Evolutionary conservation across 2,888 invertebrate species (phyloP).

Genomic region (Sylvicola cinctus): DNA sequence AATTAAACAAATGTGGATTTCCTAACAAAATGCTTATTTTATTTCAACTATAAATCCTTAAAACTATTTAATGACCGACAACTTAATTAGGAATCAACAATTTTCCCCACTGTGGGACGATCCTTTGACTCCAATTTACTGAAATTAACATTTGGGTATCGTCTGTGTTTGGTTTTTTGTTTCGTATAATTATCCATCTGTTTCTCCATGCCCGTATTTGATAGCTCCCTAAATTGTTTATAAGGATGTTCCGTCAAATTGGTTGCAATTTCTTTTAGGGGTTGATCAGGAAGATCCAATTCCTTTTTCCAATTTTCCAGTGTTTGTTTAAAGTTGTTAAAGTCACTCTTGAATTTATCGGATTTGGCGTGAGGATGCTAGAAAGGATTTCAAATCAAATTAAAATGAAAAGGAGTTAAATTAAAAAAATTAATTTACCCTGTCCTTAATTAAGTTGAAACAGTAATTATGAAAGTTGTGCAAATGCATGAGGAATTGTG

Average conservation of each 20-base stretch:
- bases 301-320: slow-evolving; percentile 28
- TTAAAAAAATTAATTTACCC: slow-evolving; percentile 18
- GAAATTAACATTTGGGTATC: too few species aligned
- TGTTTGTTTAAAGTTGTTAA: slow-evolving; percentile 26
- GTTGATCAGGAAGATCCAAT: slow-evolving; percentile 23
- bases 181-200: too few species aligned
- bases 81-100: too few species aligned
- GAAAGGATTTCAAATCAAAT: slow-evolving; percentile 7
- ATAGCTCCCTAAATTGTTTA: slow-evolving; percentile 32
- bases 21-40: too few species aligned
- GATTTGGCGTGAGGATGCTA: slow-evolving; percentile 22
- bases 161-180: too few species aligned
- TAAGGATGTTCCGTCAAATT: slow-evolving; percentile 36
- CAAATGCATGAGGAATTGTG: slow-evolving; percentile 37
- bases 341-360: slow-evolving; percentile 19
- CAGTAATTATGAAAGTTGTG: slow-evolving; percentile 38
- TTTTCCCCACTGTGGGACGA: too few species aligned
- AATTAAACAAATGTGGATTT: too few species aligned
- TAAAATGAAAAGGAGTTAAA: not conserved
- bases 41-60: too few species aligned
- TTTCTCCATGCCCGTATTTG: not conserved
- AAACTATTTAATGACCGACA: too few species aligned
- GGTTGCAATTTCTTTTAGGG: slow-evolving; percentile 21
- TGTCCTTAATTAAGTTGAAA: slow-evolving; percentile 28
- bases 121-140: too few species aligned